These are phyloP conservation scores for Crotalus tigris DNA, from an alignment of 2,113 vertebrate species.

Conservation along the genomic window DNA sequence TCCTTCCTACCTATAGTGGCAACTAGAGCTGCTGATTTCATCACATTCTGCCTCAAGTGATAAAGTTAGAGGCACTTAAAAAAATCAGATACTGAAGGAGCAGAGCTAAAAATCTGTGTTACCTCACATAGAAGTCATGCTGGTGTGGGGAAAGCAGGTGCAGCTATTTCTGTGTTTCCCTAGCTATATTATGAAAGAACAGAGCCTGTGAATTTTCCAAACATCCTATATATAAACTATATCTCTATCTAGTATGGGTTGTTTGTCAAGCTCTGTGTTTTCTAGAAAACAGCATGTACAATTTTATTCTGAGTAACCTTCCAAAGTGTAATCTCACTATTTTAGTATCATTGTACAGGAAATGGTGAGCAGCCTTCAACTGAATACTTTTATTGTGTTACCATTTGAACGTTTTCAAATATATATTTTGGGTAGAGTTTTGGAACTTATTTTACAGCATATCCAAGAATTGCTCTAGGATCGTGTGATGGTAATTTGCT, in stretches of 20 bases:
- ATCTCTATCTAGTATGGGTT: background rate
- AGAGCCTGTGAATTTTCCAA: background rate
- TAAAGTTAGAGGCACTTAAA: background rate
- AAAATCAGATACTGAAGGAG: background rate
- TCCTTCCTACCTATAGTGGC: background rate
- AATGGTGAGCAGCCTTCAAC: background rate
- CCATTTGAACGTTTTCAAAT: background rate
- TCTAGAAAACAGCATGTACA: background rate
- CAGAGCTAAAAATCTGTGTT: background rate
- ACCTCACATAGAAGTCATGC: background rate
- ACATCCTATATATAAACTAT: background rate
- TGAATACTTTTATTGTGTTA: background rate
- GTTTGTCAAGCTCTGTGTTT: background rate
- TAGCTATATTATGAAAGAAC: background rate
- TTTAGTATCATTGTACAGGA: background rate
- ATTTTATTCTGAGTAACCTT: background rate
- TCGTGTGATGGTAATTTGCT: background rate
- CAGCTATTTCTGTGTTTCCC: background rate
- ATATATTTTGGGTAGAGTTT: background rate
- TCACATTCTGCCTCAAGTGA: background rate
- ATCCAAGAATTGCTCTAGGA: background rate
- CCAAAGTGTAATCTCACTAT: background rate
- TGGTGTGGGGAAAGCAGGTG: background rate
- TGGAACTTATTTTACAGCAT: background rate
- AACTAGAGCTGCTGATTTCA: background rate